Evolutionary conservation across 2,113 vertebrate genomes (phyloP), one percentile per base, ranked within the genome.

Genomic region (Climacteris rufus): DNA sequence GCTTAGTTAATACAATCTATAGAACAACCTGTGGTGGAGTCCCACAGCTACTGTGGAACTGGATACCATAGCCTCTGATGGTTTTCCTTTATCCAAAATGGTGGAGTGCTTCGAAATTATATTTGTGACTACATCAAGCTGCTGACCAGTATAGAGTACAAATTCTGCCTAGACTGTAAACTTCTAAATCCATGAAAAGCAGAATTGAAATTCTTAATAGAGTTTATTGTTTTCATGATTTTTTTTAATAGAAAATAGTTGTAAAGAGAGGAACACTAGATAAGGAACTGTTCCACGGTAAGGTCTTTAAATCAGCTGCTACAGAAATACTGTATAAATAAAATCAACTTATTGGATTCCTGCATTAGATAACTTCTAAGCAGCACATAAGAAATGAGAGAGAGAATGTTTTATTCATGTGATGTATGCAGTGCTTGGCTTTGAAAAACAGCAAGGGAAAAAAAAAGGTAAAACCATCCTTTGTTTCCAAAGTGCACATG

Each of bases 351-450:
- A 74, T 16, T 78, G 64, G 44, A 27, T 75, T 89, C 47, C 49
- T 86, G 10, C 66, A 50, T 78, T 74, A 83, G 59, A 31, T 47
- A 88, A 65, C 47, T 70, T 74, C 56, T 50, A 88, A 78, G 39
- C 11, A 89, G 50, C 19, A 74, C 7, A 57, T 70, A 77, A 90
- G 25, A 87, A 70, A 80, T 80, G 28, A 69, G 5, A 11, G 28
- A 50, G 8, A 40, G 11, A 35, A 88, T 90, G 39, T 89, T 96
- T 93, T 92, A 75, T 94, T 94, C 35, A 53, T 93, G 15, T 76
- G 52, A 52, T 77, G 4, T 35, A 31, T 68, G 37, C 52, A 90
- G 22, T 7, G 0, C 28, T 80, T 11, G 4, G 27, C 59, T 83
- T 80, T 77, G 64, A 52, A 22, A 70, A 94, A 47, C 31, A 86